Base-by-base conservation (phyloP, 2,113 vertebrate genomes). In the Morone chrysops region DNA sequence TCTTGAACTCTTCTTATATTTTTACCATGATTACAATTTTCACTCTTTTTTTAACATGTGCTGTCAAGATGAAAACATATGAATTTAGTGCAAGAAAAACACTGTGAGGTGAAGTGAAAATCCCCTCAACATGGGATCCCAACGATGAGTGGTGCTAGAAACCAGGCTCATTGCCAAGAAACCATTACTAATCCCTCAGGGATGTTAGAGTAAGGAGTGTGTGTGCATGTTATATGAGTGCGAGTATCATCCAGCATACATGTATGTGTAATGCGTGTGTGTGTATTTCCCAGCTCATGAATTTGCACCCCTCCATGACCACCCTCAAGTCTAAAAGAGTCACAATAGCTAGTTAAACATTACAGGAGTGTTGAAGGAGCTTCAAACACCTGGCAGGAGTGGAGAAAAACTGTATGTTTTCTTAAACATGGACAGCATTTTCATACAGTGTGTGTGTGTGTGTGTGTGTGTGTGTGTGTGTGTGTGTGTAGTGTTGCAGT, bases 61-160 rank as follows among this genome's bases (percentile, higher is more conserved):
- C 78, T 75, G 85, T 87, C 85, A 87, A 36, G 74, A 83, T 79
- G 70, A 75, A 84, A 91, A 89, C 77, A 51, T 41, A 60, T 40
- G 73, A 75, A 63, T 88, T 84, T 75, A 86, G 80, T 43, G 79
- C 69, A 87, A 90, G 71, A 85, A 86, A 92, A 92, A 89, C 75
- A 83, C 45, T 8, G 41, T 1, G 77, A 90, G 69, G 80, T 82
- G 78, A 87, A 86, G 77, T 81, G 78, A 92, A 90, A 93, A 92
- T 82, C 90, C 90, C 87, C 85, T 78, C 70, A 48, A 92, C 87
- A 86, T 80, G 82, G 82, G 51, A 81, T 92, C 89, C 84, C 51
- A 75, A 84, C 67, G 87, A 86, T 89, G 83, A 93, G 89, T 92
- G 89, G 82, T 87, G 87, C 88, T 87, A 87, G 75, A 92, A 82